Conservation (phyloP, 1,140 invertebrate genomes). For the Dreissena polymorpha region DNA sequence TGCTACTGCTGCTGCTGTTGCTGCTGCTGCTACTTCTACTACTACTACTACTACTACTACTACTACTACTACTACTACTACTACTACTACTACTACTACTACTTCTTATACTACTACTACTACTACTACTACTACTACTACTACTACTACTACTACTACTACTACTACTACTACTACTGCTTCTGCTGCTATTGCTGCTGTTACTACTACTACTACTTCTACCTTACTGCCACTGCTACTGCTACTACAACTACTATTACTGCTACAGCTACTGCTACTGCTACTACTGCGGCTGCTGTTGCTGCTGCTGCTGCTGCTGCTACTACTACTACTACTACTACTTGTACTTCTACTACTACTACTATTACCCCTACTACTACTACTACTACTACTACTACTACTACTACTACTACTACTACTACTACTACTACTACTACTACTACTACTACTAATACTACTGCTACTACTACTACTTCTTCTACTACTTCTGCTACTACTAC, state of each 20-base stretch:
- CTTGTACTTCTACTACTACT: not conserved
- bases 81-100: not conserved
- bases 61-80: slow-evolving; percentile 3
- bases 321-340: not conserved
- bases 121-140: slow-evolving; percentile 3
- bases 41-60: slow-evolving; percentile 2
- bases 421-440: slow-evolving; percentile 2
- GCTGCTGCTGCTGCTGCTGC: not conserved
- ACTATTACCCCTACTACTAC: not conserved
- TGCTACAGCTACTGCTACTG: too few species aligned
- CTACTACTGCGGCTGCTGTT: not conserved
- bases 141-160: slow-evolving; percentile 2
- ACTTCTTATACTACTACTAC: not conserved
- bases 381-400: not conserved
- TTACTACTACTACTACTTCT: too few species aligned
- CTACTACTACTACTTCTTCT: not conserved
- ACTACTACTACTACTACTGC: slow-evolving; percentile 1
- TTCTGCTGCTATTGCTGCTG: not conserved
- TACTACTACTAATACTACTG: not conserved
- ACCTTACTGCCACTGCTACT: not conserved
- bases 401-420: not conserved
- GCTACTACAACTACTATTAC: not conserved
- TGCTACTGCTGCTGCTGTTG: not conserved
- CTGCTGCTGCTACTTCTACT: not conserved
- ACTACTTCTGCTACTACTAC: not conserved